These are phyloP conservation scores for Lanistes nyassanus DNA, from an alignment of 1,140 invertebrate genomes.

Conservation along the genomic window DNA sequence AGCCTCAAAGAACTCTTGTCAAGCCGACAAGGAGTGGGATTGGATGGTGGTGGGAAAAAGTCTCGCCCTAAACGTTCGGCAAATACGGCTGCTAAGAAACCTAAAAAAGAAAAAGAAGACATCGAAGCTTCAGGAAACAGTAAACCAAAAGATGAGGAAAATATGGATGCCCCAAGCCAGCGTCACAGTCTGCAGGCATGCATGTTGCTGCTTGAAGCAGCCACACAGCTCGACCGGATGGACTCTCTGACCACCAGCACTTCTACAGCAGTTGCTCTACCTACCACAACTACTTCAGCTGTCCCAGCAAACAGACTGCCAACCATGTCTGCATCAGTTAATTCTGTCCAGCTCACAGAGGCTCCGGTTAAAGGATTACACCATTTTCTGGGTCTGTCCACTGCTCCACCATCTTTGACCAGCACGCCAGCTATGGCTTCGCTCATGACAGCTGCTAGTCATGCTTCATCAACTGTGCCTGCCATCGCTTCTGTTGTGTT, in stretches of 20 bases:
- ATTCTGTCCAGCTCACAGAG: neutral
- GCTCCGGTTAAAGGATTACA: too few relatives aligned
- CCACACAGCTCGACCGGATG: constrained; percentile 1
- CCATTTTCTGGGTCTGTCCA: too few relatives aligned
- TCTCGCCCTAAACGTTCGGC: neutral
- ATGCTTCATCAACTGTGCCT: neutral
- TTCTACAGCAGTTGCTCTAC: neutral
- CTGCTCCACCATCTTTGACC: neutral
- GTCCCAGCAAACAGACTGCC: neutral
- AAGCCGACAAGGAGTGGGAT: neutral
- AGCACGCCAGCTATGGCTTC: neutral
- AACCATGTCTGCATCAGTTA: neutral
- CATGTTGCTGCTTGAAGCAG: constrained; percentile 5
- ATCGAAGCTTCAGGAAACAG: neutral
- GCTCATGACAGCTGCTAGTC: neutral
- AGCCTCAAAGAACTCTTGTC: constrained; percentile 3
- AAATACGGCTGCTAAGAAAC: neutral
- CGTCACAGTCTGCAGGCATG: neutral
- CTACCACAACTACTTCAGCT: neutral
- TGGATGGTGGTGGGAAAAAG: neutral
- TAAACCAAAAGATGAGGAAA: neutral
- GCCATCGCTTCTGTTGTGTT: neutral
- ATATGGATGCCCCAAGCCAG: neutral
- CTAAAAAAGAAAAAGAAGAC: neutral
- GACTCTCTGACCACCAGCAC: neutral